A percentile compares a stretch with the other conserved stretches of the same genome.
These are phyloP conservation scores for Antrozous pallidus DNA, from an alignment of 2,797 vertebrate species.

Conservation along the genomic window DNA sequence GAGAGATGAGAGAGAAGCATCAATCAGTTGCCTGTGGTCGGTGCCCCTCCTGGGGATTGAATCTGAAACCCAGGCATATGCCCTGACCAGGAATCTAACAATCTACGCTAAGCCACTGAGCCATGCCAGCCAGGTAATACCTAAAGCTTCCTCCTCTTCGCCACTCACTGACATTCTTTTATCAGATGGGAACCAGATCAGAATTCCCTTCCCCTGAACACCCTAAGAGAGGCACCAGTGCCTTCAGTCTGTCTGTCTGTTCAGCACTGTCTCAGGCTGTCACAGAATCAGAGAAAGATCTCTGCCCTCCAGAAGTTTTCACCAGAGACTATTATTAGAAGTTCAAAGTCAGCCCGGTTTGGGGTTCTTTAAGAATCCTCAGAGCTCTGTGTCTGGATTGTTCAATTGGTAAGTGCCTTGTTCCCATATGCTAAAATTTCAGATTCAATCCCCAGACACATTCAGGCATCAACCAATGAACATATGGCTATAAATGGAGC, in stretches of 20 bases:
- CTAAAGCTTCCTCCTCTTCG: not conserved
- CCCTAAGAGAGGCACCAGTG: conserved; percentile 15
- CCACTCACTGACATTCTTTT: not conserved
- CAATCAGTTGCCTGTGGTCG: not conserved
- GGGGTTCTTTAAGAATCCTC: conserved; percentile 5
- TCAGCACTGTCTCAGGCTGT: conserved; percentile 8
- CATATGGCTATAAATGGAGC: not conserved
- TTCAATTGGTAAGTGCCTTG: not conserved
- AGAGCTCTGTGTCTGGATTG: not conserved
- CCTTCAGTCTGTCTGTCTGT: not conserved
- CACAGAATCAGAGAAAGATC: conserved; percentile 9
- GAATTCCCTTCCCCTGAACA: conserved; percentile 29
- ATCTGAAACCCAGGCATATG: not conserved
- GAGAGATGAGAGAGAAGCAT: not conserved
- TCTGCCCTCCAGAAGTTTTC: not conserved
- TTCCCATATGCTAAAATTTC: not conserved
- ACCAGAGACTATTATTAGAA: conserved; percentile 22
- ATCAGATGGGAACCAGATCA: conserved; percentile 39
- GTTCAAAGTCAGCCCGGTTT: not conserved
- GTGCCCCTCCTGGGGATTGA: not conserved
- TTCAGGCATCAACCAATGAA: not conserved
- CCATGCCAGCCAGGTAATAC: not conserved
- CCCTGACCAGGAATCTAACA: not conserved
- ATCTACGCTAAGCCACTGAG: not conserved
- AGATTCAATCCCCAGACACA: not conserved